phyloP scores from a whole-genome alignment of 30 jellyfish, hydroid and myxozoan genomes.

The Aurelia coerulea region DNA sequence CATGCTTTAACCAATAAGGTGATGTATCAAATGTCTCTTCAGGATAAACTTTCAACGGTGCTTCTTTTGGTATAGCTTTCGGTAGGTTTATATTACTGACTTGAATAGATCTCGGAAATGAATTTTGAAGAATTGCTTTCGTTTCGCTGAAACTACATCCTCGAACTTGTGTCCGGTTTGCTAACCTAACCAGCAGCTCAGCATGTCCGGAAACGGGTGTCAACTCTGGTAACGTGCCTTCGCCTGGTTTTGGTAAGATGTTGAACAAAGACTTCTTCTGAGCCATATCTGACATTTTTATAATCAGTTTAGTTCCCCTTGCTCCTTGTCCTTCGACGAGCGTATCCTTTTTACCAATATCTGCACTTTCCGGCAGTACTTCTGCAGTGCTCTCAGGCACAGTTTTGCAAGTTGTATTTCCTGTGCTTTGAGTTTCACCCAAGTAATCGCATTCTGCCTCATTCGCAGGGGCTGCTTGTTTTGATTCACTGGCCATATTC shows the following conservation, averaged over 20 bases:
- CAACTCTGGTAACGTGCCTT: background rate
- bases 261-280: background rate
- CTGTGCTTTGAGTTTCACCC: too few species aligned
- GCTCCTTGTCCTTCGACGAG: too few species aligned
- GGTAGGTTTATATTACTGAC: too few species aligned
- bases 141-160: too few species aligned
- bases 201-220: background rate
- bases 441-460: too few species aligned
- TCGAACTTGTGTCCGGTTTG: too few species aligned
- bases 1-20: constrained; percentile 43
- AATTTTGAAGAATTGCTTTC: too few species aligned
- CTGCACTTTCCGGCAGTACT: too few species aligned
- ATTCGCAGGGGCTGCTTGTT: background rate
- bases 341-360: too few species aligned
- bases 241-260: constrained; percentile 1
- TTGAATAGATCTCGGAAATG: too few species aligned
- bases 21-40: constrained; percentile 23
- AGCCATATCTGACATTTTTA: background rate
- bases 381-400: too few species aligned
- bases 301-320: background rate
- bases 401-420: too few species aligned
- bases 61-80: background rate
- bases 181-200: background rate
- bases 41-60: background rate
- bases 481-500: background rate